Evolutionary conservation across 2,888 invertebrate species (phyloP), one percentile per base, ranked within the genome.

Genomic region (Idaea dimidiata): DNA sequence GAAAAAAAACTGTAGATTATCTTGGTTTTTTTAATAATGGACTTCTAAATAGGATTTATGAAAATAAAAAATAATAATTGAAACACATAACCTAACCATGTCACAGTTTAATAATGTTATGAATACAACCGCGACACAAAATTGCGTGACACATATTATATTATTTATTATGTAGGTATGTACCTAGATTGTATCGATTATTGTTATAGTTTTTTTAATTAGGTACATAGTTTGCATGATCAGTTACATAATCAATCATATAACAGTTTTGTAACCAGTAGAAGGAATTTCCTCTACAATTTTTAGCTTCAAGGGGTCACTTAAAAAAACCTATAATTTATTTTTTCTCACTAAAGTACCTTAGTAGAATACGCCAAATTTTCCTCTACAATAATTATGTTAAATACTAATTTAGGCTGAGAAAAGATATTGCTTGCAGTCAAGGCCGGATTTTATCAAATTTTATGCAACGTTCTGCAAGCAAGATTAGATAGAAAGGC

Each of bases 401-500:
- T 43, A 43, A 43, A 43, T 10, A 43, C 43, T 43, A 43, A 43
- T 43, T 81, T 81, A 71, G 74, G 73, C 63, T 65, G 63, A 77
- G 86, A 88, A 88, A 87, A 86, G 69, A 71, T 63, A 70, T 43
- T 8, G 8, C 43, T 14, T 43, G 61, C 77, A 82, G 81, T 84
- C 89, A 89, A 89, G 89, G 90, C 76, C 86, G 75, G 59, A 57
- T 73, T 74, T 75, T 83, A 84, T 81, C 80, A 79, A 74, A 80
- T 80, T 78, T 69, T 75, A 72, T 80, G 78, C 80, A 80, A 76
- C 76, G 77, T 75, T 78, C 76, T 78, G 78, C 81, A 80, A 71
- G 72, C 67, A 73, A 79, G 90, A 91, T 91, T 87, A 90, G 88
- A 87, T 86, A 84, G 66, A 79, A 72, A 77, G 68, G 67, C 72